Evolutionary conservation across 2,888 invertebrate species (phyloP), one percentile per base, ranked within the genome.

Genomic region (Tinea semifulvella): DNA sequence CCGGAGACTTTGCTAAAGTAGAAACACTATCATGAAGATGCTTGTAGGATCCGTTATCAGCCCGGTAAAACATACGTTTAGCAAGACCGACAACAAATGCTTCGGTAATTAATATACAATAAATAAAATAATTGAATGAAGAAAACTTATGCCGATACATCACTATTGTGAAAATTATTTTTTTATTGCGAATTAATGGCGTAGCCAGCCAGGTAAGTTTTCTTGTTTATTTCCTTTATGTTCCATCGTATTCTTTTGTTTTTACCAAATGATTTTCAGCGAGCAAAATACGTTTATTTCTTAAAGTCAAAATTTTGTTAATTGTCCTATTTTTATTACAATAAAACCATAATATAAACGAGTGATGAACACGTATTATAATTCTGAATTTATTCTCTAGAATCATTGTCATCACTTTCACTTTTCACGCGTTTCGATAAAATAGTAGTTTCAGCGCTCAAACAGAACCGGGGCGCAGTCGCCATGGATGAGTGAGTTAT

Each of bases 131-230:
- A 22, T 7, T 13, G 14, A 13, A 4, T 31, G 13, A 31, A 31
- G n/a, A 31, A 31, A 31, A 31, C 13, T 31, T 10, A 31, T 31
- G 14, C 2, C 11, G 31, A 17, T 3, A 40, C 40, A 18, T 40
- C 40, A 40, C 40, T 40, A 40, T 19, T 13, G 31, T 14, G 26
- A 16, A 26, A 25, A 42, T 42, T 76, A 76, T 79, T 77, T n/a
- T n/a, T 77, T 77, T 80, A 77, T 71, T 80, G 73, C 77, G 79
- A 77, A 80, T 76, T 76, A 80, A 80, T 80, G 80, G 80, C 80
- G 79, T 80, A 80, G 80, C 77, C 76, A 80, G 79, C 77, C 76
- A 77, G 79, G 80, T 80, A 71, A 79, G 80, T 72, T 74, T 76
- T 68, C 72, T 77, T 79, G 76, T 79, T 77, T 77, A 73, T 80